These are phyloP conservation scores for Tenebrosternarchus preto DNA, from an alignment of 2,113 vertebrate species.

Conservation along the genomic window DNA sequence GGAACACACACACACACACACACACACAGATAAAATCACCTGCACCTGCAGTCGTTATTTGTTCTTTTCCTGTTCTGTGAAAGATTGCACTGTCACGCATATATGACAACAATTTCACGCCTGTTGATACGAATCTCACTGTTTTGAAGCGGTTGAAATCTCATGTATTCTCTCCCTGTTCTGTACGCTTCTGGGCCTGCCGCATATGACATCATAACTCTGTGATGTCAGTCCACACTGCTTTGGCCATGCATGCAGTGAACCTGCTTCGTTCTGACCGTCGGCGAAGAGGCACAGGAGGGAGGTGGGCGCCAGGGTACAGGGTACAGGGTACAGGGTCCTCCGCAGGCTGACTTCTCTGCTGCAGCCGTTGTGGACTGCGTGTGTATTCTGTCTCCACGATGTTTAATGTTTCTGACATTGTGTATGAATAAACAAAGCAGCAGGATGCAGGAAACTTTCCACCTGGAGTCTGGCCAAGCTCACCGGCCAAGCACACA, in stretches of 20 bases:
- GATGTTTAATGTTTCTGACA: constrained; percentile 46
- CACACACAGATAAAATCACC: constrained; percentile 52
- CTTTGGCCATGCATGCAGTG: constrained; percentile 30
- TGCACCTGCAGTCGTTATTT: constrained; percentile 42
- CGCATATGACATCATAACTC: constrained; percentile 24
- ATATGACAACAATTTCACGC: constrained; percentile 36
- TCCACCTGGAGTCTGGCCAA: constrained; percentile 55
- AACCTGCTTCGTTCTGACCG: constrained; percentile 6
- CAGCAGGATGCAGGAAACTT: constrained; percentile 48
- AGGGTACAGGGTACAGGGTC: too few species aligned
- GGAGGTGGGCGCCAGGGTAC: constrained; percentile 14
- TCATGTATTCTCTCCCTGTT: constrained; percentile 32
- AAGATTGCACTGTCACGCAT: constrained; percentile 37
- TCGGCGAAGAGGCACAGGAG: not conserved
- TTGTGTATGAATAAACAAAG: constrained; percentile 60
- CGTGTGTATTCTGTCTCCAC: constrained; percentile 25
- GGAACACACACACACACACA: constrained; percentile 12
- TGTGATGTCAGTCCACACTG: constrained; percentile 2
- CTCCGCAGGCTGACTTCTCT: not conserved
- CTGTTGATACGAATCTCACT: constrained; percentile 28
- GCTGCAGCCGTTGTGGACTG: constrained; percentile 30
- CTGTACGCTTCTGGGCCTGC: not conserved
- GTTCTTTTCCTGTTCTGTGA: constrained; percentile 16
- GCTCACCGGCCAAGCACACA: constrained; percentile 10
- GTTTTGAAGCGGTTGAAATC: constrained; percentile 42